Evolutionary conservation across 2,797 vertebrate genomes (phyloP).

Genomic region (Lerista edwardsae): DNA sequence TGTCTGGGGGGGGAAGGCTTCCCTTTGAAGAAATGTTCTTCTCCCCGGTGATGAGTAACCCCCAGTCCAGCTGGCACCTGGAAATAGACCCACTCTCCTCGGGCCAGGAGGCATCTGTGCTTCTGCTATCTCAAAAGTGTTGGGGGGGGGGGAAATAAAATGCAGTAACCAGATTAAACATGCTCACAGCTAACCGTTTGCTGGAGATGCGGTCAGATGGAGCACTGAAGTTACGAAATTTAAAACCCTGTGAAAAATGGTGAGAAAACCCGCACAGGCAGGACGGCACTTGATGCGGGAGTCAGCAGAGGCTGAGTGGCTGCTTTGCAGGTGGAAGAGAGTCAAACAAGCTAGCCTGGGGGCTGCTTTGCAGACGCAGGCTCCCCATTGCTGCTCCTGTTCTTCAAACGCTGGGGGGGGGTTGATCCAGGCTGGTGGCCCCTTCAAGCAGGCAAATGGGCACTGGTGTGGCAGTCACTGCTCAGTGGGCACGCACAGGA

Average conservation of each 20-base stretch:
- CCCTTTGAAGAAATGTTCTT: background rate
- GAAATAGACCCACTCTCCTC: background rate
- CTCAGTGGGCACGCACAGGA: background rate
- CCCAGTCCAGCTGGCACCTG: background rate
- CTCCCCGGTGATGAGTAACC: background rate
- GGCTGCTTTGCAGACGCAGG: background rate
- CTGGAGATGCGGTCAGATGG: background rate
- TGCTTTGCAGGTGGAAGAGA: background rate
- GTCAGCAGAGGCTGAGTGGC: background rate
- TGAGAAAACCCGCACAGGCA: background rate
- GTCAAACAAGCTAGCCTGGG: background rate
- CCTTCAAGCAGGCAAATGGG: background rate
- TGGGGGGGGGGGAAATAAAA: no score
- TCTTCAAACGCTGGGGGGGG: background rate
- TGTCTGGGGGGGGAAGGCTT: background rate
- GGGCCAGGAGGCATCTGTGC: background rate
- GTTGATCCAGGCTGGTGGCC: background rate
- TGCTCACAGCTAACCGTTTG: background rate
- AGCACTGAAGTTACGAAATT: background rate
- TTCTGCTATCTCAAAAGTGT: background rate
- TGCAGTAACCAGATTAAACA: background rate
- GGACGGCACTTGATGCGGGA: background rate
- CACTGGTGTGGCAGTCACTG: no score
- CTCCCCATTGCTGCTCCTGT: no score
- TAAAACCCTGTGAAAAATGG: constrained; percentile 6